Evolutionary conservation across 2,888 invertebrate genomes (phyloP).

Genomic region (Caradrina clavipalpis): DNA sequence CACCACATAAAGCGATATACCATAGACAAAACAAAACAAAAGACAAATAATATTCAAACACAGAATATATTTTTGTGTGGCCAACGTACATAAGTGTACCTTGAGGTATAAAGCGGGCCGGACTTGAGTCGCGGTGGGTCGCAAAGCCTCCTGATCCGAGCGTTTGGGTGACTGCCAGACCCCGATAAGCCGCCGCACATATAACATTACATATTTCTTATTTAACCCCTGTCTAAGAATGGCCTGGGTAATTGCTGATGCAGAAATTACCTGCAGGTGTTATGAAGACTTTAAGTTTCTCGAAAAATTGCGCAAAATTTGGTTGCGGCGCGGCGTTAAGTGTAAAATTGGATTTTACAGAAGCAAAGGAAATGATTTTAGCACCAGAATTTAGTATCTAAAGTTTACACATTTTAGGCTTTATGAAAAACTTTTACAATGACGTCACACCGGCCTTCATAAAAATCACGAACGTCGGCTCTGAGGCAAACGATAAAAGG

Average conservation of each 20-base stretch:
- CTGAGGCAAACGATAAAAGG: conserved; percentile 37
- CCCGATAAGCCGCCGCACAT: conserved; percentile 74
- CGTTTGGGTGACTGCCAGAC: conserved; percentile 78
- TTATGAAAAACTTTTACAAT: conserved; percentile 37
- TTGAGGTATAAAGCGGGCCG: conserved; percentile 73
- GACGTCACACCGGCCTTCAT: conserved; percentile 43
- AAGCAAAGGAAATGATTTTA: conserved; percentile 40
- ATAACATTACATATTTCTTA: conserved; percentile 76
- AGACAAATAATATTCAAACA: conserved; percentile 36
- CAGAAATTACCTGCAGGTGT: conserved; percentile 37
- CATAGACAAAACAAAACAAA: conserved; percentile 32
- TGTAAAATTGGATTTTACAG: conserved; percentile 13
- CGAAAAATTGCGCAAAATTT: conserved; percentile 8
- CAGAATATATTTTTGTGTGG: conserved; percentile 39
- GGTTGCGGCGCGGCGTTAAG: background rate
- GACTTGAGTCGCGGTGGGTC: conserved; percentile 75
- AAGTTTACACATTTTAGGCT: conserved; percentile 35
- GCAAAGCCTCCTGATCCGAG: conserved; percentile 69
- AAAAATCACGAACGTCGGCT: conserved; percentile 28
- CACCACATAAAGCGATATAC: background rate
- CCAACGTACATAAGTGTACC: conserved; percentile 53
- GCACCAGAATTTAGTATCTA: conserved; percentile 18
- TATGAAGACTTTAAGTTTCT: conserved; percentile 22
- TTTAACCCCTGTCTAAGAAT: conserved; percentile 64
- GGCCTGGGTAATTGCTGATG: conserved; percentile 45